phyloP scores from a whole-genome alignment of 1,140 invertebrate genomes.

The Hestina assimilis region DNA sequence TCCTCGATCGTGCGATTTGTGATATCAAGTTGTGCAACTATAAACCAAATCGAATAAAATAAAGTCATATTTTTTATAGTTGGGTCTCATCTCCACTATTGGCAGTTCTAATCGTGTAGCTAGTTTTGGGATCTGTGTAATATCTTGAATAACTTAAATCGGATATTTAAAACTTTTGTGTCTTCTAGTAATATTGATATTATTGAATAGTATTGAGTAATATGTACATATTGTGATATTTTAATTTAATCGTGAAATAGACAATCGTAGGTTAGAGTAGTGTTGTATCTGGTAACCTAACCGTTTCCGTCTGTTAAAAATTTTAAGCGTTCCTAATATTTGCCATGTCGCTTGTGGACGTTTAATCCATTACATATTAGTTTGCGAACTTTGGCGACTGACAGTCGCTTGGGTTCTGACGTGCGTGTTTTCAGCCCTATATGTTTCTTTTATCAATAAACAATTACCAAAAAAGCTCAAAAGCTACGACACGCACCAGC shows the following conservation, averaged over 20 bases:
- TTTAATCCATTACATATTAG: constrained; percentile 10
- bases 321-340: constrained; percentile 44
- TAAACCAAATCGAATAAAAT: constrained; percentile 27
- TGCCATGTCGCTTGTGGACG: constrained; percentile 24
- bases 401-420: not conserved
- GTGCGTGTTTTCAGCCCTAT: constrained; percentile 16
- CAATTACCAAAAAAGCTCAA: constrained; percentile 35
- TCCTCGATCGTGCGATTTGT: not conserved
- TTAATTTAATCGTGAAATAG: constrained; percentile 70
- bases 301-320: constrained; percentile 41
- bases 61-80: constrained; percentile 8
- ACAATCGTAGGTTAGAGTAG: constrained; percentile 60
- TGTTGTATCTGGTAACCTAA: constrained; percentile 47
- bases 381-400: not conserved
- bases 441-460: constrained; percentile 7
- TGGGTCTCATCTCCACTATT: constrained; percentile 36
- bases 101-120: constrained; percentile 27
- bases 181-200: constrained; percentile 46
- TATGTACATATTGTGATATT: constrained; percentile 78
- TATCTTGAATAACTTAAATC: constrained; percentile 34
- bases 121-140: constrained; percentile 48
- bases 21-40: constrained; percentile 17
- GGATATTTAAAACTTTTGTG: constrained; percentile 35
- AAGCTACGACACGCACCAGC: constrained; percentile 40
- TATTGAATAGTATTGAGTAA: constrained; percentile 66